These are phyloP conservation scores for Agapornis roseicollis DNA, from an alignment of 2,113 vertebrate genomes.

Conservation along the genomic window DNA sequence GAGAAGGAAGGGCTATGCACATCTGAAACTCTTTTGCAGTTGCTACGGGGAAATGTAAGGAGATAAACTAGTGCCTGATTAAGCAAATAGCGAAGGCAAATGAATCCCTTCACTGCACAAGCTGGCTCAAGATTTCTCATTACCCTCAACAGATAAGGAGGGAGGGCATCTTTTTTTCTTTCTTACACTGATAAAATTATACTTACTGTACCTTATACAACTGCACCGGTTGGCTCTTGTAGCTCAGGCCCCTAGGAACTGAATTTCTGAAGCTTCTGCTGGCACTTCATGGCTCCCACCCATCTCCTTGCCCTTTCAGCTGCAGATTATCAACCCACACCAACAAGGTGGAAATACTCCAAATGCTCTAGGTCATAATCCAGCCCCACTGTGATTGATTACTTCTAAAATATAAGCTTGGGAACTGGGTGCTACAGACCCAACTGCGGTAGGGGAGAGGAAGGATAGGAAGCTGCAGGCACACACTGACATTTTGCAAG, in stretches of 20 bases:
- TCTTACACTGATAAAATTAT: neutral
- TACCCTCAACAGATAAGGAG: neutral
- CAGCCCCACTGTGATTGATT: neutral
- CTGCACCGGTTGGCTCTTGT: neutral
- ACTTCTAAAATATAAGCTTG: neutral
- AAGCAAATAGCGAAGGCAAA: slow-evolving; percentile 43
- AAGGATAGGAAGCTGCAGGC: neutral
- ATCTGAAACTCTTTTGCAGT: neutral
- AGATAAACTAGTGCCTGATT: slow-evolving; percentile 44
- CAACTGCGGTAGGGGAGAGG: neutral
- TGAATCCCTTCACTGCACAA: slow-evolving; percentile 20
- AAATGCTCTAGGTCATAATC: neutral
- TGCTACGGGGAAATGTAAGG: neutral
- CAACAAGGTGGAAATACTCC: neutral
- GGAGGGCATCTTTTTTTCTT: neutral
- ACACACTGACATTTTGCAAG: neutral
- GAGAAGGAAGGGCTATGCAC: neutral
- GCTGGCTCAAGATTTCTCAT: slow-evolving; percentile 1
- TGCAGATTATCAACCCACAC: neutral
- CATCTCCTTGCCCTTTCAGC: neutral
- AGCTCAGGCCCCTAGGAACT: neutral
- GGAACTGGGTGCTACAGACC: neutral
- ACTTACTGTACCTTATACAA: fast-evolving
- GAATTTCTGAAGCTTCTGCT: neutral
- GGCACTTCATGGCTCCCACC: neutral